Evolutionary conservation across 2,888 invertebrate genomes (phyloP).

Genomic region (Drosophila glabriapex): DNA sequence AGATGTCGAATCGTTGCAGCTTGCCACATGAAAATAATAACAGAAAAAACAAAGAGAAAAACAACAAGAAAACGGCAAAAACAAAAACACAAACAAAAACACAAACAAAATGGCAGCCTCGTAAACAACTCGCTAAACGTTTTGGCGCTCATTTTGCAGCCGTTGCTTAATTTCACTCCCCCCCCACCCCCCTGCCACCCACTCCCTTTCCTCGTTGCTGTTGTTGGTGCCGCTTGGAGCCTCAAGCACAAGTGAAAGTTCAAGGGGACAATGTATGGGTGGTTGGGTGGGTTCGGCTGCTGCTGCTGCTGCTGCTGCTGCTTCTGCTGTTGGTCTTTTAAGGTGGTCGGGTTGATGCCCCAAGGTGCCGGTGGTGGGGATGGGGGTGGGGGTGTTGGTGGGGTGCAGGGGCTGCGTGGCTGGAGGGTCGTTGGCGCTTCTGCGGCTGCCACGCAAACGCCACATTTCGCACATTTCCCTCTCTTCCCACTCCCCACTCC

Average conservation of each 20-base stretch:
- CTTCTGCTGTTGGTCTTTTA: slow-evolving; percentile 1
- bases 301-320: slow-evolving; percentile 6
- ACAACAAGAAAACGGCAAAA: background rate
- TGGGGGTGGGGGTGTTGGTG: background rate
- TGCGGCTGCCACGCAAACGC: slow-evolving; percentile 64
- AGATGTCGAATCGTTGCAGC: slow-evolving; percentile 54
- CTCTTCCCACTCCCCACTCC: background rate
- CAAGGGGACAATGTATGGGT: slow-evolving; percentile 59
- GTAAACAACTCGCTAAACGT: slow-evolving; percentile 79
- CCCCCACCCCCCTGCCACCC: background rate
- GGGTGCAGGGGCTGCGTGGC: background rate
- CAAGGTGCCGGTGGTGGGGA: background rate
- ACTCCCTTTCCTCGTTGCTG: slow-evolving; percentile 1
- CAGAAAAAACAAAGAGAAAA: slow-evolving; percentile 9
- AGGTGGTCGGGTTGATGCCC: slow-evolving; percentile 10
- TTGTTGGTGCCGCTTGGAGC: slow-evolving; percentile 54
- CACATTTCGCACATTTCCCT: slow-evolving; percentile 61
- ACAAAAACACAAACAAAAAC: slow-evolving; percentile 14
- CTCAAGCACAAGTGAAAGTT: slow-evolving; percentile 72
- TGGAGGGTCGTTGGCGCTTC: slow-evolving; percentile 12
- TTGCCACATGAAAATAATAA: slow-evolving; percentile 39
- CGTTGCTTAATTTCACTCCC: slow-evolving; percentile 70
- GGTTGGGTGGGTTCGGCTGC: slow-evolving; percentile 8
- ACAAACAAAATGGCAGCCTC: slow-evolving; percentile 66
- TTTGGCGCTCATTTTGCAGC: slow-evolving; percentile 77